Evolutionary conservation across 1,140 invertebrate species (phyloP), one percentile per base, ranked within the genome.

Genomic region (Alviniconcha marisindica): DNA sequence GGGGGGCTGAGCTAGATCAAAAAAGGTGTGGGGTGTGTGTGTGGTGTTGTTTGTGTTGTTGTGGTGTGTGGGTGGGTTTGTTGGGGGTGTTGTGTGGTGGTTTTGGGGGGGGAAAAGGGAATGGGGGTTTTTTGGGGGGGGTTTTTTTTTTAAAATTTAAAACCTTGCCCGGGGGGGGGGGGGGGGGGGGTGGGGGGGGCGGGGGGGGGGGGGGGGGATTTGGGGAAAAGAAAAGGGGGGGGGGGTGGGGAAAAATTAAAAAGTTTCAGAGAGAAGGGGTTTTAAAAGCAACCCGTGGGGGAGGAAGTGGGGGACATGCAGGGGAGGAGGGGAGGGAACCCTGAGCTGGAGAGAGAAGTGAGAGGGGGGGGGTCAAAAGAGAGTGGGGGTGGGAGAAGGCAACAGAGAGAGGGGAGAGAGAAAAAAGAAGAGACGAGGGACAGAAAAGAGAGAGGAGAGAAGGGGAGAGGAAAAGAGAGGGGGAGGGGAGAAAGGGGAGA

Each of bases 391-490:
- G 40, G 31, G 40, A 74, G 12, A 74, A 31, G 31, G n/a, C 28
- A n/a, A 74, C 7, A 44, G n/a, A 33, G 5, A 74, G n/a, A 2
- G 0, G 36, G 31, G 36, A 36, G 31, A 7, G 36, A 4, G 4
- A 4, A 33, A n/a, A 69, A 28, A 36, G 33, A 28, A 36, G 33
- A 69, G 66, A 69, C 7, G n/a, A 28, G n/a, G 66, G n/a, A 28
- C 7, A 28, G n/a, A n/a, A 36, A 28, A 74, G 71, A 74, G 40
- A 44, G n/a, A 74, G 71, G 33, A 74, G 71, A 31, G 40, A 33
- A 74, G 15, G 33, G 31, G 36, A 31, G 33, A 38, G 28, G 31
- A 24, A 51, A 1, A 78, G 31, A 51, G 48, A 78, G 42, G 31
- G 48, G 14, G 48, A 77, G 77, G 21, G 48, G 31, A 24, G 31